These are phyloP conservation scores for Petrolisthes manimaculis DNA, from an alignment of 2,888 invertebrate species.

Conservation along the genomic window DNA sequence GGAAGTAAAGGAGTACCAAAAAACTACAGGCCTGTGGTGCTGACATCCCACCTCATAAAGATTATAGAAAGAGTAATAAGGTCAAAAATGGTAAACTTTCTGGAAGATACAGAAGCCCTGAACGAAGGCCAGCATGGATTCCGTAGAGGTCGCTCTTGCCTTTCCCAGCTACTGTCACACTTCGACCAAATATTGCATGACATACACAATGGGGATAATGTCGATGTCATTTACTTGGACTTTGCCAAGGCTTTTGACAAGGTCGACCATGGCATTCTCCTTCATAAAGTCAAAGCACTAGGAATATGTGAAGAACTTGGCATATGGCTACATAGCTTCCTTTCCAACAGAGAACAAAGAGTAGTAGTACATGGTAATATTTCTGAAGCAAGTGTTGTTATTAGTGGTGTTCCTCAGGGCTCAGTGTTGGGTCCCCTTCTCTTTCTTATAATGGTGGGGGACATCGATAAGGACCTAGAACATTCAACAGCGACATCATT, in stretches of 20 bases:
- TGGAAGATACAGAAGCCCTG: background rate
- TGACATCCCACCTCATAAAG: too few relatives aligned
- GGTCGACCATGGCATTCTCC: conserved; percentile 21
- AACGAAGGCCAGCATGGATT: conserved; percentile 8
- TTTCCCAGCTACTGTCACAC: background rate
- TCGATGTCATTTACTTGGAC: too few relatives aligned
- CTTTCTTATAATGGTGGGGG: conserved; percentile 26
- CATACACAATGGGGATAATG: too few relatives aligned
- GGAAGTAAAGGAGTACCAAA: background rate
- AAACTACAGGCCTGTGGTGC: background rate
- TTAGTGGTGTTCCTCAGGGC: conserved; percentile 18
- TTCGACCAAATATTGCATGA: too few relatives aligned
- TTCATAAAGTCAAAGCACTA: too few relatives aligned
- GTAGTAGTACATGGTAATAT: background rate
- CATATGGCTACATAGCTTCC: conserved; percentile 30
- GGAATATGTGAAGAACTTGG: too few relatives aligned
- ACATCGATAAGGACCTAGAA: conserved; percentile 26
- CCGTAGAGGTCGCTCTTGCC: background rate
- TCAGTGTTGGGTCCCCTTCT: conserved; percentile 19
- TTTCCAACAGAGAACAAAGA: conserved; percentile 7
- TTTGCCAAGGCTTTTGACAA: conserved; percentile 28
- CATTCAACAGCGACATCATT: conserved; percentile 17
- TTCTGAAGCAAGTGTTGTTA: background rate
- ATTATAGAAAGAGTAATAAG: background rate
- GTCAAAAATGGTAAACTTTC: background rate